Evolutionary conservation across 2,888 invertebrate species (phyloP), one percentile per base, ranked within the genome.

Genomic region (Pharmacophagus antenor): DNA sequence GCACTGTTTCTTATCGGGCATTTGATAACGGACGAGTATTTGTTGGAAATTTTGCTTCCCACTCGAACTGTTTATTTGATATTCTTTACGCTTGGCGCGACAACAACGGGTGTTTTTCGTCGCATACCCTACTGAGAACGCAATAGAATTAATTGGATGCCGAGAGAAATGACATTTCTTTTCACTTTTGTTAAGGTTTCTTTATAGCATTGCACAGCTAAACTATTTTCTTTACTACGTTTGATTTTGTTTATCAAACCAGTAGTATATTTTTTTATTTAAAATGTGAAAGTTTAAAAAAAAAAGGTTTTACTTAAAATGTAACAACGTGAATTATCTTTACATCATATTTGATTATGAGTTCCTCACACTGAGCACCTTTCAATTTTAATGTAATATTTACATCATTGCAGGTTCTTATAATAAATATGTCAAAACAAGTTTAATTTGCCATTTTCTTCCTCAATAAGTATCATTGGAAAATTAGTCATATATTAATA

Each of bases 1-100:
- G 71, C 73, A 79, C 74, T 74, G 70, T 54, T 49, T 69, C 74
- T 86, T 88, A 88, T 88, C 88, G 82, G 80, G 50, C 85, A 78
- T 67, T 67, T 70, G 85, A 88, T 88, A 87, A 85, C 74, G 62
- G 67, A 65, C 64, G 67, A 76, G 75, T 79, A 77, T 80, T 81
- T 81, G 80, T 86, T 61, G 50, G 46, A 83, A 85, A 80, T 81
- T 77, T 73, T 76, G 74, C 79, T 81, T 72, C 73, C 79, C 75
- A 65, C 61, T 60, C 59, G 37, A 56, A 42, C 55, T 58, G 47
- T 59, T 62, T 46, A 50, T 54, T 31, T 44, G 25, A 54, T 37
- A 54, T 50, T 41, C 25, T n/a, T 25, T n/a, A 27, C 49, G 21
- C 27, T 54, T 18, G 15, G 20, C 41, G 27, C 48, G n/a, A 48